Conservation (phyloP, 1,140 invertebrate species). For the Gonatopus flavifemur region DNA sequence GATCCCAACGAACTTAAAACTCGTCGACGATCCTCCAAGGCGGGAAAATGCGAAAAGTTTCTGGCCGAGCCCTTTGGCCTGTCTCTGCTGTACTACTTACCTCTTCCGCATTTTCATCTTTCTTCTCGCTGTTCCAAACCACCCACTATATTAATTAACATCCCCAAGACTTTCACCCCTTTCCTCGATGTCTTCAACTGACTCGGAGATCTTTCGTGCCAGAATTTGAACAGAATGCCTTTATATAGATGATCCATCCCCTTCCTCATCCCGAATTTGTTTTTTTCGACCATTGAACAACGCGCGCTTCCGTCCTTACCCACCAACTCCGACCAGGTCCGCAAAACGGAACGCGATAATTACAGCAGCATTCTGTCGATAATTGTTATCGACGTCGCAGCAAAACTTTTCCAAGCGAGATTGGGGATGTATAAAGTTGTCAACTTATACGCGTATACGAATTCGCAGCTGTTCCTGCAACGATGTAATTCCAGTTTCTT, state of each 20-base stretch:
- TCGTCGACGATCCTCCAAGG: neutral
- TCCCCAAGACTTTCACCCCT: neutral
- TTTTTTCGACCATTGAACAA: conserved; percentile 11
- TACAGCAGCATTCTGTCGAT: conserved; percentile 38
- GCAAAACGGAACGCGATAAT: conserved; percentile 28
- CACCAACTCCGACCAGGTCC: conserved; percentile 2
- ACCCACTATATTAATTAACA: conserved; percentile 25
- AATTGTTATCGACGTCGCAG: conserved; percentile 34
- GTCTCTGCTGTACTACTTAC: too few species aligned
- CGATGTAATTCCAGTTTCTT: too few species aligned
- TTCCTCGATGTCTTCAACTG: neutral
- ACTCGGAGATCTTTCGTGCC: too few species aligned
- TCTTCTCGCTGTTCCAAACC: neutral
- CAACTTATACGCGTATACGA: too few species aligned
- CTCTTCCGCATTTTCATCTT: neutral
- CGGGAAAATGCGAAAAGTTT: neutral
- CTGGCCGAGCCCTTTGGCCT: neutral
- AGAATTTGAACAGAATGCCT: conserved; percentile 18
- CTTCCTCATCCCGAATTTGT: neutral
- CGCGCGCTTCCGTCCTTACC: neutral
- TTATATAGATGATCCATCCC: neutral
- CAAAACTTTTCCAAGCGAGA: too few species aligned
- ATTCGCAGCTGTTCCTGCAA: too few species aligned
- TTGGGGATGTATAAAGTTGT: too few species aligned
- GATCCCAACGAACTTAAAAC: neutral